These are phyloP conservation scores for Amblyornis subalaris DNA, from an alignment of 2,113 vertebrate genomes.

Conservation along the genomic window DNA sequence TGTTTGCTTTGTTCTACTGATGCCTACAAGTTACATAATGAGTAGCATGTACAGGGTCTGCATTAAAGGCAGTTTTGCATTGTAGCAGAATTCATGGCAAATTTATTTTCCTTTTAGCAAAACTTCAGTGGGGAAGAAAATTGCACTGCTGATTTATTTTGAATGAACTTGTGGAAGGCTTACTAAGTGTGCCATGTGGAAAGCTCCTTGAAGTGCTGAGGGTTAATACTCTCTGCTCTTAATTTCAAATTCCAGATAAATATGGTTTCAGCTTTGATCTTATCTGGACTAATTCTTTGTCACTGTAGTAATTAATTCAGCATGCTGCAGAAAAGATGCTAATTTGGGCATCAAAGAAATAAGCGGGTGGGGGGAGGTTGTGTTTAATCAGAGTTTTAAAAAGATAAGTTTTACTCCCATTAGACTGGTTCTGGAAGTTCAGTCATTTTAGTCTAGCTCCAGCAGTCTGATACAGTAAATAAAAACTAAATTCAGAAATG, in stretches of 20 bases:
- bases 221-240: slow-evolving; percentile 71
- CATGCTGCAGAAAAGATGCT: slow-evolving; percentile 76
- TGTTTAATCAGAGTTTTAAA: slow-evolving; percentile 74
- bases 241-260: slow-evolving; percentile 75
- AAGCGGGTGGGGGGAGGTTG: slow-evolving; percentile 54
- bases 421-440: slow-evolving; percentile 50
- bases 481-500: not conserved
- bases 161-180: slow-evolving; percentile 39
- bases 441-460: slow-evolving; percentile 42
- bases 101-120: slow-evolving; percentile 59
- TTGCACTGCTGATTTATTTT: slow-evolving; percentile 28
- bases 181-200: slow-evolving; percentile 48
- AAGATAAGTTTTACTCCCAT: slow-evolving; percentile 71
- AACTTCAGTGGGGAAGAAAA: slow-evolving; percentile 18
- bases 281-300: slow-evolving; percentile 80
- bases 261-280: slow-evolving; percentile 78
- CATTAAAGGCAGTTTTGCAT: slow-evolving; percentile 50
- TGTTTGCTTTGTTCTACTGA: slow-evolving; percentile 69
- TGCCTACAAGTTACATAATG: slow-evolving; percentile 67
- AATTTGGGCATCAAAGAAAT: slow-evolving; percentile 80
- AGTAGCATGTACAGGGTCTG: slow-evolving; percentile 42
- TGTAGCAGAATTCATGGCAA: slow-evolving; percentile 15
- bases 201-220: slow-evolving; percentile 44
- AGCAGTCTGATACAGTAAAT: not conserved
- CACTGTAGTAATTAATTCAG: slow-evolving; percentile 81